Conservation (phyloP, 2,888 invertebrate species). For the Cremastinae sp. region DNA sequence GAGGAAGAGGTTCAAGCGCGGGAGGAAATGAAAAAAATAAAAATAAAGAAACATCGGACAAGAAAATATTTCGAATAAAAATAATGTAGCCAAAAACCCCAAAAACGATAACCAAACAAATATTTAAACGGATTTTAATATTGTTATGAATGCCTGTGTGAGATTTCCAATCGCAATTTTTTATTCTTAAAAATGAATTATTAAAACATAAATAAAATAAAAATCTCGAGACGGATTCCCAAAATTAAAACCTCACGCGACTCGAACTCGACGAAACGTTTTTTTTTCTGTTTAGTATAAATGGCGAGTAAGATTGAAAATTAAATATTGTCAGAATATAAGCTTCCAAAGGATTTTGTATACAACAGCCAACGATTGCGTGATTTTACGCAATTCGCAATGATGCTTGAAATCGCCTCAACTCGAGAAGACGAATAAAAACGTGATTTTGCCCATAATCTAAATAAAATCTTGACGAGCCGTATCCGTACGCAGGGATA, state of each 20-base stretch:
- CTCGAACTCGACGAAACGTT: conserved; percentile 61
- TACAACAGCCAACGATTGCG: neutral
- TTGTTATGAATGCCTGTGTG: no score
- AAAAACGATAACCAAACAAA: no score
- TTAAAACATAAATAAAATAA: neutral
- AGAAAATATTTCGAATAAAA: no score
- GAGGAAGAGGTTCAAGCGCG: no score
- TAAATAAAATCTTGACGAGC: conserved; percentile 18
- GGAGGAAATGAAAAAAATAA: neutral
- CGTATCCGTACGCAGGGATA: conserved; percentile 32
- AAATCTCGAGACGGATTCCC: conserved; percentile 13
- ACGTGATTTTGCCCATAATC: conserved; percentile 12
- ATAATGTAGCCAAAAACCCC: no score
- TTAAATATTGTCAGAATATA: neutral
- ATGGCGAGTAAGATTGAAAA: neutral
- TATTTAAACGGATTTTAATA: no score
- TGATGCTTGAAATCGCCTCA: no score
- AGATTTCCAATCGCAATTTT: no score
- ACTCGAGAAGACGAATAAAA: neutral
- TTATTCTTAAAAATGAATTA: no score
- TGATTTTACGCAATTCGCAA: no score
- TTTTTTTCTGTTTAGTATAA: conserved; percentile 16
- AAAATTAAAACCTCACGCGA: conserved; percentile 56
- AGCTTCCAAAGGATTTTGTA: no score
- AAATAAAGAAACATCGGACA: neutral